Evolutionary conservation across 2,888 invertebrate genomes (phyloP).

Genomic region (Ctena decussata): DNA sequence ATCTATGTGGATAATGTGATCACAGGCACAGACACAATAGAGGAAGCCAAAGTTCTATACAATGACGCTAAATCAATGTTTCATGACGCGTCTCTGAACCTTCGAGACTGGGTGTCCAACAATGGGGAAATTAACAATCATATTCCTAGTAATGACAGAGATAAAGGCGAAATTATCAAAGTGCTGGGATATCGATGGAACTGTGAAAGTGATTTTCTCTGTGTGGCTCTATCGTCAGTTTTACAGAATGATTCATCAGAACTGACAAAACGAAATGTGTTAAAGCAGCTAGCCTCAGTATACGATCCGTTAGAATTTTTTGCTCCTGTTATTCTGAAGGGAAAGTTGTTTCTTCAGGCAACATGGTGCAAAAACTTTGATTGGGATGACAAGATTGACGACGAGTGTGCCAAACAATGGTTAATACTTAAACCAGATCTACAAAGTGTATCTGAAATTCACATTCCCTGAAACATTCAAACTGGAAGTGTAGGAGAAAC

Average conservation of each 20-base stretch:
- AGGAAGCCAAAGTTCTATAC: background rate
- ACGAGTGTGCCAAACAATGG: background rate
- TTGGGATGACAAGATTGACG: background rate
- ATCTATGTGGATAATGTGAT: slow-evolving; percentile 20
- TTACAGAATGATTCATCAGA: background rate
- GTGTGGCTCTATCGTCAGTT: background rate
- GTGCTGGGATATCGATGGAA: slow-evolving; percentile 31
- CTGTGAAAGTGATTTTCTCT: background rate
- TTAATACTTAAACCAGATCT: background rate
- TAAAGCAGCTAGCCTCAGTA: too few relatives aligned
- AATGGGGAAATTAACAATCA: background rate
- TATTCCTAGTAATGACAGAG: background rate
- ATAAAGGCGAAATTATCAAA: background rate
- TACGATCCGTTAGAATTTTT: slow-evolving; percentile 5
- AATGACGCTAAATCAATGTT: slow-evolving; percentile 4
- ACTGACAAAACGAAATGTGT: too few relatives aligned
- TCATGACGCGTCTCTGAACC: slow-evolving; percentile 3
- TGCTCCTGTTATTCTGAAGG: background rate
- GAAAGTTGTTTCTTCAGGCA: background rate
- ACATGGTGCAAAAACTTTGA: background rate
- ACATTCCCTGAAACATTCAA: too few relatives aligned
- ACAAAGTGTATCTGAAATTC: background rate
- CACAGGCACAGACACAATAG: background rate
- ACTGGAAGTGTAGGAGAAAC: background rate
- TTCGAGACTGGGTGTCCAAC: slow-evolving; percentile 29